Percentiles rank a stretch among this genome's conserved stretches.
Evolutionary conservation across 2,888 invertebrate genomes (phyloP).

Genomic region (Stenoptilia bipunctidactyla): DNA sequence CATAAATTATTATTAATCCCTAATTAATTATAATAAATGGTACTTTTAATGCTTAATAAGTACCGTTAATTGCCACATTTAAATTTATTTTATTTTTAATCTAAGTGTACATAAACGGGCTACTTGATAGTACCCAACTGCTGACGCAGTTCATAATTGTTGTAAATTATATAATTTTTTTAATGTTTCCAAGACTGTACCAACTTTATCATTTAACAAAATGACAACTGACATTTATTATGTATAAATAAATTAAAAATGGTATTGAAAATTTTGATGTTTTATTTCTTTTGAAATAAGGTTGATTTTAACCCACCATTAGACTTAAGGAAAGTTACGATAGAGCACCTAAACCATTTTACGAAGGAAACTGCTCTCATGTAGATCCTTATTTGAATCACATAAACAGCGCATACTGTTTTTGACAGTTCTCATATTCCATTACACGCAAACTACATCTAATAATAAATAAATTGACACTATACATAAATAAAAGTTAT

Average conservation of each 20-base stretch:
- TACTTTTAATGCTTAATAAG: constrained; percentile 17
- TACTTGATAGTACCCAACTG: constrained; percentile 21
- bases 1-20: constrained; percentile 29
- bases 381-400: too few relatives aligned
- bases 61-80: constrained; percentile 20
- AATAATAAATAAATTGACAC: too few relatives aligned
- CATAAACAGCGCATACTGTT: too few relatives aligned
- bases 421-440: too few relatives aligned
- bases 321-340: too few relatives aligned
- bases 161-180: constrained; percentile 57
- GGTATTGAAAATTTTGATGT: constrained; percentile 42
- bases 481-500: too few relatives aligned
- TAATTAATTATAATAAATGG: constrained; percentile 20
- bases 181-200: constrained; percentile 67
- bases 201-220: constrained; percentile 53
- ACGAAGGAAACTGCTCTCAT: too few relatives aligned
- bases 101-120: constrained; percentile 29
- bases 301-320: too few relatives aligned
- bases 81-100: constrained; percentile 23
- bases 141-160: constrained; percentile 31
- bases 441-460: too few relatives aligned
- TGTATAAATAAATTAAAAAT: constrained; percentile 64
- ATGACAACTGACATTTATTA: constrained; percentile 59
- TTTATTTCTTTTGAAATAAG: constrained; percentile 28
- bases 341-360: too few relatives aligned